phyloP scores from a whole-genome alignment of 2,797 vertebrate species.

The Argyrosomus regius region DNA sequence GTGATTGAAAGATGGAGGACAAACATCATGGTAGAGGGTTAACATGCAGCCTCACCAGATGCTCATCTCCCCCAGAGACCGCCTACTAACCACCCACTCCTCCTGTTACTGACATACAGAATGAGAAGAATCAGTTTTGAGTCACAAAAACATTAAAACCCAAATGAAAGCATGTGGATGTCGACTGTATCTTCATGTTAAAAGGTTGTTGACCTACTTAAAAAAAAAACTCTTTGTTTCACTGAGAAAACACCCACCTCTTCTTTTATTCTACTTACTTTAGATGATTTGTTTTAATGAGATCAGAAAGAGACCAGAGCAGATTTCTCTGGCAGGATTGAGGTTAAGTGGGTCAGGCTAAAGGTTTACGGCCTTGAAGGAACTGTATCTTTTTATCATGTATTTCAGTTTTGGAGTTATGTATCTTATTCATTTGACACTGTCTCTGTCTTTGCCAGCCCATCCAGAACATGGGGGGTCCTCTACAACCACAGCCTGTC shows the following conservation, averaged over 20 bases:
- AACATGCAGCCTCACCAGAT: constrained; percentile 77
- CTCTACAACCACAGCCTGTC: constrained; percentile 89
- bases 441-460: constrained; percentile 80
- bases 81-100: constrained; percentile 74
- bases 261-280: constrained; percentile 45
- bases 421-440: neutral
- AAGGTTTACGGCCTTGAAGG: constrained; percentile 36
- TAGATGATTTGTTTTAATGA: constrained; percentile 60
- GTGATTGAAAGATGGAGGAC: constrained; percentile 65
- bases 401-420: constrained; percentile 18
- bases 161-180: constrained; percentile 72
- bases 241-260: constrained; percentile 59
- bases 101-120: constrained; percentile 75
- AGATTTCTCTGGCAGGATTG: constrained; percentile 26
- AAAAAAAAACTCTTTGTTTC: constrained; percentile 54
- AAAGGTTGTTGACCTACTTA: constrained; percentile 85
- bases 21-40: constrained; percentile 66
- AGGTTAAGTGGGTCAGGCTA: constrained; percentile 59
- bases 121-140: constrained; percentile 79
- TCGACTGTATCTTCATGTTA: constrained; percentile 75
- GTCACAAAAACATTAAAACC: constrained; percentile 80
- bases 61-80: constrained; percentile 78
- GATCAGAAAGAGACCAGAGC: constrained; percentile 38
- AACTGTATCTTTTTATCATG: constrained; percentile 33
- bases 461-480: constrained; percentile 87